Conservation (phyloP, 2,797 vertebrate genomes). For the Betta splendens region DNA sequence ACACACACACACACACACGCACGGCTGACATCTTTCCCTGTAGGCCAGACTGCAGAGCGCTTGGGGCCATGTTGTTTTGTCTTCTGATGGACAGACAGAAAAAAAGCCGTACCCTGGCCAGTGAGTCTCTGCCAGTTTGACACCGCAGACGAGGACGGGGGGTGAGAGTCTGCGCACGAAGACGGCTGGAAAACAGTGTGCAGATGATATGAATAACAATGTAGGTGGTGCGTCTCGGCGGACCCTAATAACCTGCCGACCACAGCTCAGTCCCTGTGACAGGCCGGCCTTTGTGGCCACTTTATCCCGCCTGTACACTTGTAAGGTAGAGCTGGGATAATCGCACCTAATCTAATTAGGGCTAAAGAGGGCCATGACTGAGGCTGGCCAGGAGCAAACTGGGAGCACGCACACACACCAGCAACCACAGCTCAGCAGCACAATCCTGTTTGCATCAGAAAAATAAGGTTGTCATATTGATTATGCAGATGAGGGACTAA, state of each 20-base stretch:
- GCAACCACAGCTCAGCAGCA: constrained; percentile 87
- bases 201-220: constrained; percentile 98
- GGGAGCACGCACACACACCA: constrained; percentile 59
- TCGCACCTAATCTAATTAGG: constrained; percentile 99
- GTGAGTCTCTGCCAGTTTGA: constrained; percentile 72
- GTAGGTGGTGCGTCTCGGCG: constrained; percentile 84
- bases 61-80: constrained; percentile 79
- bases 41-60: constrained; percentile 70
- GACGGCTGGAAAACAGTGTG: constrained; percentile 79
- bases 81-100: constrained; percentile 73
- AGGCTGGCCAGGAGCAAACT: constrained; percentile 87
- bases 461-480: constrained; percentile 99
- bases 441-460: constrained; percentile 98
- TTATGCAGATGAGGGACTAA: constrained; percentile 92
- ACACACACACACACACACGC: constrained; percentile 11
- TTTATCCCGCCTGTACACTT: constrained; percentile 98
- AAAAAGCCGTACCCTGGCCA: constrained; percentile 62
- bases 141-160: constrained; percentile 58
- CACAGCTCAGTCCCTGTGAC: constrained; percentile 85
- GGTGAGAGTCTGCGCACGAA: constrained; percentile 51
- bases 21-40: constrained; percentile 67
- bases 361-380: constrained; percentile 99
- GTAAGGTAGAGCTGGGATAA: constrained; percentile 98
- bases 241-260: constrained; percentile 89
- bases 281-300: constrained; percentile 96